Conservation (phyloP, 2,113 vertebrate genomes). For the Pleuronectes platessa region DNA sequence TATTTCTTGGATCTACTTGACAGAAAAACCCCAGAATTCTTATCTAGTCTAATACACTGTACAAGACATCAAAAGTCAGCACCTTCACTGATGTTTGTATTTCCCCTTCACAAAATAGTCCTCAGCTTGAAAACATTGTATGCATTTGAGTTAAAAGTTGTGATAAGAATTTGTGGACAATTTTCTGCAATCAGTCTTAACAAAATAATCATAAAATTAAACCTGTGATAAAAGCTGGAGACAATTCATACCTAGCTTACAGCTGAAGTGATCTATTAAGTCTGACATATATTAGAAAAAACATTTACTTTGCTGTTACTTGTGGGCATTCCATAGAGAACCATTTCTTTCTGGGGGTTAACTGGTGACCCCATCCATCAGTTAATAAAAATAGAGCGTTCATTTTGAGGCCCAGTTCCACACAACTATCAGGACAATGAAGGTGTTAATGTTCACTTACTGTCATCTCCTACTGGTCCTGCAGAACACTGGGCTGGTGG, state of each 20-base stretch:
- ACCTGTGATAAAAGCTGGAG: background rate
- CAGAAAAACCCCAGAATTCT: slow-evolving; percentile 28
- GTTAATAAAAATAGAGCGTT: background rate
- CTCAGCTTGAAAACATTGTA: background rate
- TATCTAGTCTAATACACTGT: background rate
- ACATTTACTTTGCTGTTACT: background rate
- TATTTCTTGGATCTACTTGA: slow-evolving; percentile 28
- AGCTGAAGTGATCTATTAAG: background rate
- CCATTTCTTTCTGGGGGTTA: too few species aligned
- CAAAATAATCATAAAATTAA: background rate
- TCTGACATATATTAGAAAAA: background rate
- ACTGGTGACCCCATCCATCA: too few species aligned
- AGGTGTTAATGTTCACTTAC: slow-evolving; percentile 71
- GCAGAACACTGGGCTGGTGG: slow-evolving; percentile 98
- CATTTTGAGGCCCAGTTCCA: background rate
- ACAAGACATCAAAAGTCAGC: background rate
- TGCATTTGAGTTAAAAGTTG: background rate
- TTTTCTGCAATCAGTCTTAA: background rate
- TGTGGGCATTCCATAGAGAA: background rate
- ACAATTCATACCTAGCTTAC: background rate
- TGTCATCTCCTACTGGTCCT: slow-evolving; percentile 97
- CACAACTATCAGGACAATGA: background rate
- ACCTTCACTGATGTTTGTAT: background rate
- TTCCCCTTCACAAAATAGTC: background rate
- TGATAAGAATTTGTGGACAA: background rate